These are phyloP conservation scores for Pelosia muscerda DNA, from an alignment of 2,888 invertebrate genomes.

Conservation along the genomic window DNA sequence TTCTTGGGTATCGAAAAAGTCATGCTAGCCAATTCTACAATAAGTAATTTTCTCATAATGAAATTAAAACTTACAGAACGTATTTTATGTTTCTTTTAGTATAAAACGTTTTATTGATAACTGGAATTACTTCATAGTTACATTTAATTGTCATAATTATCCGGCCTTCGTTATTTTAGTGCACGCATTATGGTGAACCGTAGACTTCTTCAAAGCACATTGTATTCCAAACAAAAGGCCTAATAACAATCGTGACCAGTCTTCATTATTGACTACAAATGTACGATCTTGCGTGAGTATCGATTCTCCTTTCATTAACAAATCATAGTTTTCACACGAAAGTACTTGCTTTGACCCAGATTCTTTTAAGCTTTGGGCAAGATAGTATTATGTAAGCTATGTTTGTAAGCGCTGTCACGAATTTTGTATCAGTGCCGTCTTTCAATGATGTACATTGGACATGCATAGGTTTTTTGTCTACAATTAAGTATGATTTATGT, in stretches of 20 bases:
- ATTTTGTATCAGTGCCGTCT: slow-evolving; percentile 31
- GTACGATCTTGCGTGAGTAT: slow-evolving; percentile 39
- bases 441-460: slow-evolving; percentile 44
- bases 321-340: slow-evolving; percentile 58
- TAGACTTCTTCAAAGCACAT: slow-evolving; percentile 19
- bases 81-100: no score
- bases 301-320: slow-evolving; percentile 51
- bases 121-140: background rate
- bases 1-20: background rate
- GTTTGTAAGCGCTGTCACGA: slow-evolving; percentile 37
- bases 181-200: background rate
- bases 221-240: slow-evolving; percentile 22
- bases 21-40: background rate
- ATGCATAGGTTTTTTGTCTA: slow-evolving; percentile 20
- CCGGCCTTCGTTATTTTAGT: background rate
- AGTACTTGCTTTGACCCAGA: slow-evolving; percentile 45
- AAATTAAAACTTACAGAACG: no score
- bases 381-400: slow-evolving; percentile 48
- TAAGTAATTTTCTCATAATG: background rate
- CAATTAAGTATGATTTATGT: slow-evolving; percentile 10
- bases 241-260: slow-evolving; percentile 41
- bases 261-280: slow-evolving; percentile 29
- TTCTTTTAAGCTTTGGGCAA: slow-evolving; percentile 42
- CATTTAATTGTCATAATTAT: background rate
- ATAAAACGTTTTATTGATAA: background rate